phyloP scores from a whole-genome alignment of 1,140 invertebrate genomes.

The Tenebrio molitor region DNA sequence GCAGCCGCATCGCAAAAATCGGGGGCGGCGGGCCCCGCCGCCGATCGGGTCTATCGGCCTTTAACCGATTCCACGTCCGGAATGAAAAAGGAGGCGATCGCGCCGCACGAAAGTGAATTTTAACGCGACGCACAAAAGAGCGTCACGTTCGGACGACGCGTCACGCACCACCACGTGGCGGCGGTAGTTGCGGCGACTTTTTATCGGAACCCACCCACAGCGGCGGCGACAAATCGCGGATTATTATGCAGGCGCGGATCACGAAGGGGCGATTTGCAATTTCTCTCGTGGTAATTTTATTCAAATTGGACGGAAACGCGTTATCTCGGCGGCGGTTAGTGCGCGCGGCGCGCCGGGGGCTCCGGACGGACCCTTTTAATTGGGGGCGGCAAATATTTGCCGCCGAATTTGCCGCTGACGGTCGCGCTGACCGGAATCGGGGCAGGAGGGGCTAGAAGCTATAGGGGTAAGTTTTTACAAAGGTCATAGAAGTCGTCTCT shows the following conservation, averaged over 20 bases:
- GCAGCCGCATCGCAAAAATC: too few relatives aligned
- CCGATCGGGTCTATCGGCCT: constrained; percentile 21
- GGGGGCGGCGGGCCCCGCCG: too few relatives aligned
- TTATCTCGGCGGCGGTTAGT: constrained; percentile 26
- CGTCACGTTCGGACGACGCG: background rate
- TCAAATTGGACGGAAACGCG: constrained; percentile 20
- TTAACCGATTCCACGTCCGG: constrained; percentile 21
- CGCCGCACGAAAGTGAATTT: constrained; percentile 13
- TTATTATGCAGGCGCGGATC: constrained; percentile 27
- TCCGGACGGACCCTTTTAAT: background rate
- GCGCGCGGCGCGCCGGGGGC: constrained; percentile 8
- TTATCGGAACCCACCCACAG: too few relatives aligned
- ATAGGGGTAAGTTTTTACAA: too few relatives aligned
- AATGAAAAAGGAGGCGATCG: background rate
- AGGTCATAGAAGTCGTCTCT: too few relatives aligned
- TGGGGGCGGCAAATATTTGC: background rate
- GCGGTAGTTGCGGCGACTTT: too few relatives aligned
- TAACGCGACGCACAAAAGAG: background rate
- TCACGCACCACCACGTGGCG: too few relatives aligned
- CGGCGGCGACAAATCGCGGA: constrained; percentile 1
- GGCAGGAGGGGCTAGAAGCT: too few relatives aligned
- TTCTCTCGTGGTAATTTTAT: constrained; percentile 37
- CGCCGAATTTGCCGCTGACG: too few relatives aligned
- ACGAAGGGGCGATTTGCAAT: constrained; percentile 35
- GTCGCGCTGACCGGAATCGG: too few relatives aligned